Percentiles rank a stretch among this genome's conserved stretches.
These are phyloP conservation scores for Azorinus chamasolen DNA, from an alignment of 2,888 invertebrate genomes.

Conservation along the genomic window DNA sequence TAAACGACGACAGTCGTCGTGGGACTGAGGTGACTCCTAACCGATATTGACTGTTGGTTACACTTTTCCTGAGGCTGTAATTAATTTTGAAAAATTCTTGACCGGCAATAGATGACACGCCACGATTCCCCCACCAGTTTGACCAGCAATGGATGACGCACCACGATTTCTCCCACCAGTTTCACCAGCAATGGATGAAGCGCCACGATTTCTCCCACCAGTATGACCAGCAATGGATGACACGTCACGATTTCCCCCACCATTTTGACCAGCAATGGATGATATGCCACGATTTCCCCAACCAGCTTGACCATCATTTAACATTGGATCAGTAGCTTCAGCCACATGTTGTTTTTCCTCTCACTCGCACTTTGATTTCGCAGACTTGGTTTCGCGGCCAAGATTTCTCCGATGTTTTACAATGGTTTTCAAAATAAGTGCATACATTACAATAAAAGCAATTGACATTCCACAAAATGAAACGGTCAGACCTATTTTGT, in stretches of 20 bases:
- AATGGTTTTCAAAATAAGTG: slow-evolving; percentile 40
- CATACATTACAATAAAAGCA: slow-evolving; percentile 47
- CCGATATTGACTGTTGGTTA: neutral
- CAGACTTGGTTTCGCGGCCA: no score
- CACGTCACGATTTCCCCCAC: slow-evolving; percentile 10
- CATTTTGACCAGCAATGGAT: no score
- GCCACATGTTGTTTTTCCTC: no score
- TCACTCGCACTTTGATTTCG: no score
- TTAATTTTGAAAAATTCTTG: neutral
- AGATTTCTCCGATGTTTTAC: slow-evolving; percentile 35
- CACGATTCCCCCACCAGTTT: no score
- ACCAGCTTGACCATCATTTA: no score
- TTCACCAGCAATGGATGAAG: no score
- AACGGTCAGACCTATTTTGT: slow-evolving; percentile 31
- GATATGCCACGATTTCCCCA: no score
- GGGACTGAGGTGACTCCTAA: neutral
- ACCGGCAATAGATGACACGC: no score
- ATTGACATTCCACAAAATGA: slow-evolving; percentile 24
- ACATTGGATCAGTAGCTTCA: no score
- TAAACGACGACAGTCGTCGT: neutral
- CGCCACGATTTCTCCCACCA: neutral
- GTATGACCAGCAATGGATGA: neutral
- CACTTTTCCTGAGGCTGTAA: neutral
- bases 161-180: no score
- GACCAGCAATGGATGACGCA: no score